A percentile compares a stretch with the other conserved stretches of the same genome.
Evolutionary conservation across 2,113 vertebrate genomes (phyloP).

Genomic region (Orthochromis malagaraziensis): DNA sequence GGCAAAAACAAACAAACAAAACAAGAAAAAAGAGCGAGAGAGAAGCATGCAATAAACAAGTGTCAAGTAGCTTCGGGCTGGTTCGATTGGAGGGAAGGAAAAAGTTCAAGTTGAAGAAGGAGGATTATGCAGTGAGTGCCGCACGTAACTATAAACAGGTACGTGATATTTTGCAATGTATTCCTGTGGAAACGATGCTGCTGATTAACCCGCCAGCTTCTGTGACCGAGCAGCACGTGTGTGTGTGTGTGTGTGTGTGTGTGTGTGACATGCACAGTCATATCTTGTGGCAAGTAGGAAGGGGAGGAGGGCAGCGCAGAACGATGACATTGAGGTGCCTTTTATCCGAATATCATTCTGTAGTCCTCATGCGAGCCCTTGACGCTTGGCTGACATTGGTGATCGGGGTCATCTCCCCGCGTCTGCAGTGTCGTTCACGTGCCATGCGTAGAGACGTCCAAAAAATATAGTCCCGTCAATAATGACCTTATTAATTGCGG

Average conservation of each 20-base stretch:
- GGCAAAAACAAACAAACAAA: neutral
- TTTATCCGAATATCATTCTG: neutral
- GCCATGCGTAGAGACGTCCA: neutral
- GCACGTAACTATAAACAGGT: constrained; percentile 60
- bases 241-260: neutral
- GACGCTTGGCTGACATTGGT: neutral
- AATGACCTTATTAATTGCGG: constrained; percentile 7
- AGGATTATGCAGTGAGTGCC: constrained; percentile 57
- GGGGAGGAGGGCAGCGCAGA: constrained; percentile 23
- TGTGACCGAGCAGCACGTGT: neutral
- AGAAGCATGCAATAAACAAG: constrained; percentile 53
- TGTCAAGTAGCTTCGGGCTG: constrained; percentile 36
- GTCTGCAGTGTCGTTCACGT: neutral
- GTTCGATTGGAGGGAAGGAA: constrained; percentile 33
- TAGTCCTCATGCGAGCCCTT: neutral
- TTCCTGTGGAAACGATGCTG: neutral
- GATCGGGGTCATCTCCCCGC: neutral
- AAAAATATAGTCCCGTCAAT: neutral
- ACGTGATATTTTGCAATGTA: constrained; percentile 37
- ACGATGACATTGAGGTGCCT: constrained; percentile 60
- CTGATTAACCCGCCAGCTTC: constrained; percentile 1
- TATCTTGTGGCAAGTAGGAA: neutral
- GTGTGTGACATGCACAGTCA: neutral
- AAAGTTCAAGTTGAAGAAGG: constrained; percentile 67
- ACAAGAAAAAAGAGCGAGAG: constrained; percentile 1